These are phyloP conservation scores for Doryteuthis pealeii DNA, from an alignment of 1,140 invertebrate genomes.

Conservation along the genomic window DNA sequence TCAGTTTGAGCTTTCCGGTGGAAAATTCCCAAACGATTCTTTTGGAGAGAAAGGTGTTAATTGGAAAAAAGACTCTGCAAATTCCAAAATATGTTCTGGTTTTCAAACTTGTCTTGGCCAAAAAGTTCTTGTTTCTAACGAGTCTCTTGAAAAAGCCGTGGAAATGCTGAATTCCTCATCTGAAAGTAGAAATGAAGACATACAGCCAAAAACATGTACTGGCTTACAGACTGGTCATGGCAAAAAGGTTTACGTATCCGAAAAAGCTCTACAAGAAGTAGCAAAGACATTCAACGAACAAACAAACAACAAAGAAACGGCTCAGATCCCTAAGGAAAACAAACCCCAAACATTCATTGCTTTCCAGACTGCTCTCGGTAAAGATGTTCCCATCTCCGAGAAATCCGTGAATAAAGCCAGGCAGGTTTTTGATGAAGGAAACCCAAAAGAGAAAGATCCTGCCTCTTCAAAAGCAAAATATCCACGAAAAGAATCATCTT, in stretches of 20 bases:
- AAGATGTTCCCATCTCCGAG: slow-evolving; percentile 3
- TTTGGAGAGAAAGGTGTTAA: too few relatives aligned
- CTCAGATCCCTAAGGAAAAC: neutral
- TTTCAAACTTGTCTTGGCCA: too few relatives aligned
- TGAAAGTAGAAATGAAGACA: too few relatives aligned
- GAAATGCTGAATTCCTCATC: too few relatives aligned
- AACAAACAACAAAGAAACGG: neutral
- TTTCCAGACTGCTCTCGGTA: slow-evolving; percentile 3
- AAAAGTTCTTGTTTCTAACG: too few relatives aligned
- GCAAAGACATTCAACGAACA: neutral
- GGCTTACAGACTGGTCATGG: neutral
- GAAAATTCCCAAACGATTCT: too few relatives aligned
- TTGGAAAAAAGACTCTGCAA: too few relatives aligned
- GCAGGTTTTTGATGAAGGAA: neutral
- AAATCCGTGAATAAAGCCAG: neutral
- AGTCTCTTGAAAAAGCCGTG: too few relatives aligned
- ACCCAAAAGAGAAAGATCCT: neutral
- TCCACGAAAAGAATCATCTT: too few relatives aligned
- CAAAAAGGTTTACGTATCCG: neutral
- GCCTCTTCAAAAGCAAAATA: too few relatives aligned
- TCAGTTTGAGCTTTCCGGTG: too few relatives aligned
- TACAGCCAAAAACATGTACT: neutral
- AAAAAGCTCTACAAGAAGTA: neutral
- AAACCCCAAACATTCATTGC: neutral
- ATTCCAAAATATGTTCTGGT: too few relatives aligned